These are phyloP conservation scores for Pangasius djambal DNA, from an alignment of 2,797 vertebrate genomes.

Conservation along the genomic window DNA sequence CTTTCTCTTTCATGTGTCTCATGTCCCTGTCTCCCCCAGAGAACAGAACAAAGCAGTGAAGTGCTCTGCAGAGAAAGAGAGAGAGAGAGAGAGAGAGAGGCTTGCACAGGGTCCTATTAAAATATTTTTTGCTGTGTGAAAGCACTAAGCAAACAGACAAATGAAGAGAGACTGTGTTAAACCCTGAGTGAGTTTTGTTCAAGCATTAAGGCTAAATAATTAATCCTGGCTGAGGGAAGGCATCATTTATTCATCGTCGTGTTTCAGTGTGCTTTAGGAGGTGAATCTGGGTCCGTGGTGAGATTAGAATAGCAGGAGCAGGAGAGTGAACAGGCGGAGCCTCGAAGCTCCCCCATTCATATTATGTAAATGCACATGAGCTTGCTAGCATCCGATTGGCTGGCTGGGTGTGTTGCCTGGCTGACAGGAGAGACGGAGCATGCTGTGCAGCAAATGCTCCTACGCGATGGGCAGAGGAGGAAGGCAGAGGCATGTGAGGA, in stretches of 20 bases:
- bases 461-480: slow-evolving; percentile 65
- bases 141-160: slow-evolving; percentile 15
- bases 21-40: slow-evolving; percentile 18
- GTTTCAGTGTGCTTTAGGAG: slow-evolving; percentile 34
- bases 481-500: slow-evolving; percentile 51
- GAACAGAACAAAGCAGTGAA: slow-evolving; percentile 44
- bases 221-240: slow-evolving; percentile 48
- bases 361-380: slow-evolving; percentile 77
- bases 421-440: slow-evolving; percentile 65
- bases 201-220: slow-evolving; percentile 54
- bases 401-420: slow-evolving; percentile 65
- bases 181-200: slow-evolving; percentile 30
- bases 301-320: slow-evolving; percentile 51
- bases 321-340: slow-evolving; percentile 55
- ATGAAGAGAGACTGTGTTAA: slow-evolving; percentile 21
- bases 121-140: slow-evolving; percentile 34
- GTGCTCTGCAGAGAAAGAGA: slow-evolving; percentile 15
- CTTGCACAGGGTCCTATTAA: slow-evolving; percentile 34
- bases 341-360: slow-evolving; percentile 63
- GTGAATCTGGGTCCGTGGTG: slow-evolving; percentile 41
- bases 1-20: slow-evolving; percentile 35
- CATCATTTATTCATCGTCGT: slow-evolving; percentile 57
- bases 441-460: slow-evolving; percentile 65
- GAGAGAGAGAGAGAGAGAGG: neutral
- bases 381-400: slow-evolving; percentile 70